phyloP scores from a whole-genome alignment of 1,140 invertebrate species.

The Gryllus bimaculatus region DNA sequence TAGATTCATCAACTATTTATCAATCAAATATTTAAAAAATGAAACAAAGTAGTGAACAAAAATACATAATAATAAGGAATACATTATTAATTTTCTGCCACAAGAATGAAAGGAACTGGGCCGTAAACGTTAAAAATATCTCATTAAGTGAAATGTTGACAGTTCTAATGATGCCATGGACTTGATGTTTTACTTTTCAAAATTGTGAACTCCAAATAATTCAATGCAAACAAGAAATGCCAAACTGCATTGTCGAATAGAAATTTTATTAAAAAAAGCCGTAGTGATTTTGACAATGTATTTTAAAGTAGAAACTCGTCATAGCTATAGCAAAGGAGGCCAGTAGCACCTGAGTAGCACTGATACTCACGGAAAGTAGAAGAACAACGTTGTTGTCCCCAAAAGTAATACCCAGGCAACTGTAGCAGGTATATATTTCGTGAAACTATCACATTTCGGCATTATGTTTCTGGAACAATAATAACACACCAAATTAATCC shows the following conservation, averaged over 20 bases:
- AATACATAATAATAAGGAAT: no score
- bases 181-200: not conserved
- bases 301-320: no score
- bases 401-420: slow-evolving; percentile 92
- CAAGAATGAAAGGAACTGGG: no score
- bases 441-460: slow-evolving; percentile 88
- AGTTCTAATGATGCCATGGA: slow-evolving; percentile 4
- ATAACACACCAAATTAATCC: slow-evolving; percentile 41
- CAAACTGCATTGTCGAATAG: not conserved
- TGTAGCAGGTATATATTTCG: slow-evolving; percentile 88
- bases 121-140: not conserved
- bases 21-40: no score
- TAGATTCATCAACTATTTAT: no score
- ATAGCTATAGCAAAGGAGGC: no score
- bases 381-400: slow-evolving; percentile 84
- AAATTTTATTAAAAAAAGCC: no score
- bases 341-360: not conserved
- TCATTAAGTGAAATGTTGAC: not conserved
- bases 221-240: not conserved
- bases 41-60: no score
- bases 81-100: no score
- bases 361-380: slow-evolving; percentile 88
- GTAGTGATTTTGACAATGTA: no score
- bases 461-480: slow-evolving; percentile 52
- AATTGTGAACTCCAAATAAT: not conserved